A percentile compares a stretch with the other conserved stretches of the same genome.
These are phyloP conservation scores for Alces alces DNA, from an alignment of 2,113 vertebrate genomes.

Conservation along the genomic window DNA sequence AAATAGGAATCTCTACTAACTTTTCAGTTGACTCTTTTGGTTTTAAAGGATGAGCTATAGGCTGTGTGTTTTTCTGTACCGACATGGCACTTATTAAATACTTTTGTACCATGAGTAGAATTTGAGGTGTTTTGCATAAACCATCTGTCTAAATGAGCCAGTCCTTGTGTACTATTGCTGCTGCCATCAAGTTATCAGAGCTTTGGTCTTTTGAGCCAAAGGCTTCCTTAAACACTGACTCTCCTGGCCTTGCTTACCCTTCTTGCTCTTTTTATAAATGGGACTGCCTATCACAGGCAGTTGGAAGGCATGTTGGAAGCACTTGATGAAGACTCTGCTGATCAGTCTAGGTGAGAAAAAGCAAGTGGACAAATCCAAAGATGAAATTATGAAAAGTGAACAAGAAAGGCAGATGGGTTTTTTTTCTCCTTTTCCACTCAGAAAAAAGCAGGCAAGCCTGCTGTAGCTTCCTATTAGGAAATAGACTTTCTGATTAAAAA, in stretches of 20 bases:
- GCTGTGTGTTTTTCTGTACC: neutral
- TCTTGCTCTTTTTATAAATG: neutral
- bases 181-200: neutral
- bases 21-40: neutral
- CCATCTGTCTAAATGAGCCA: neutral
- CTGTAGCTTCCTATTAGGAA: neutral
- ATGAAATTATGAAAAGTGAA: neutral
- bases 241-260: neutral
- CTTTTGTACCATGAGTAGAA: constrained; percentile 29
- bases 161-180: neutral
- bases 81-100: neutral
- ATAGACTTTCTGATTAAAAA: neutral
- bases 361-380: neutral
- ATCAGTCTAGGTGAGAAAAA: neutral
- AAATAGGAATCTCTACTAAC: neutral
- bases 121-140: constrained; percentile 25
- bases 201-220: neutral
- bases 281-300: neutral
- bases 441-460: neutral
- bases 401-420: neutral
- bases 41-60: neutral
- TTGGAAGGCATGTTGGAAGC: too few species aligned
- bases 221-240: neutral
- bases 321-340: neutral
- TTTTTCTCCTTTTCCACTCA: neutral